Evolutionary conservation across 2,113 vertebrate genomes (phyloP).

Genomic region (Menura novaehollandiae): DNA sequence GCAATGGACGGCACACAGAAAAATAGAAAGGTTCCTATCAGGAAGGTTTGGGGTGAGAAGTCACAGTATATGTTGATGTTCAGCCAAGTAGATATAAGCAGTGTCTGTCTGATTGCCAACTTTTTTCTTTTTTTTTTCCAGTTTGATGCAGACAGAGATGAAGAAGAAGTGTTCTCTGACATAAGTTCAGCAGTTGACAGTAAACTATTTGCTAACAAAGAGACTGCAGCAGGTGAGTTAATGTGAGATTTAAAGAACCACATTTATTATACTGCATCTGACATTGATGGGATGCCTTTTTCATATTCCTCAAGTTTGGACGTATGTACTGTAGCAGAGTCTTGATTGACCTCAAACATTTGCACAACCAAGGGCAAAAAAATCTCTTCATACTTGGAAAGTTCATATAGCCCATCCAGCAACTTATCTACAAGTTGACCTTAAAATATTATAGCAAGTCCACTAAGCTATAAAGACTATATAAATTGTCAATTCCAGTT

Average conservation of each 20-base stretch:
- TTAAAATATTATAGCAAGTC: neutral
- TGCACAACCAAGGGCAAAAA: neutral
- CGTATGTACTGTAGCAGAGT: neutral
- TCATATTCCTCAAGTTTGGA: neutral
- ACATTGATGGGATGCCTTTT: neutral
- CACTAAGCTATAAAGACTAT: neutral
- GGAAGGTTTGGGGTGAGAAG: neutral
- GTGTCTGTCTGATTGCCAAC: neutral
- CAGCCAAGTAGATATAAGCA: neutral
- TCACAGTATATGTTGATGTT: neutral
- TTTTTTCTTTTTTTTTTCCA: conserved; percentile 22
- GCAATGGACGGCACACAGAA: neutral
- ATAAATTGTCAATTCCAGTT: neutral
- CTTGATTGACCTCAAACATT: neutral
- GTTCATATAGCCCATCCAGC: neutral
- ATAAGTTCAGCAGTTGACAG: conserved; percentile 90
- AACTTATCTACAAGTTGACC: neutral
- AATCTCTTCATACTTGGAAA: neutral
- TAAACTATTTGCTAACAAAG: conserved; percentile 89
- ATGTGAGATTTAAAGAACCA: neutral
- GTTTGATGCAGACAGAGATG: conserved; percentile 93
- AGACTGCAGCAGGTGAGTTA: conserved; percentile 83
- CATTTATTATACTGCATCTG: neutral
- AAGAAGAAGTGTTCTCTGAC: conserved; percentile 94
- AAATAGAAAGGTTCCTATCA: neutral